Evolutionary conservation across 2,888 invertebrate species (phyloP), one percentile per base, ranked within the genome.

Genomic region (Nomada goodeniana): DNA sequence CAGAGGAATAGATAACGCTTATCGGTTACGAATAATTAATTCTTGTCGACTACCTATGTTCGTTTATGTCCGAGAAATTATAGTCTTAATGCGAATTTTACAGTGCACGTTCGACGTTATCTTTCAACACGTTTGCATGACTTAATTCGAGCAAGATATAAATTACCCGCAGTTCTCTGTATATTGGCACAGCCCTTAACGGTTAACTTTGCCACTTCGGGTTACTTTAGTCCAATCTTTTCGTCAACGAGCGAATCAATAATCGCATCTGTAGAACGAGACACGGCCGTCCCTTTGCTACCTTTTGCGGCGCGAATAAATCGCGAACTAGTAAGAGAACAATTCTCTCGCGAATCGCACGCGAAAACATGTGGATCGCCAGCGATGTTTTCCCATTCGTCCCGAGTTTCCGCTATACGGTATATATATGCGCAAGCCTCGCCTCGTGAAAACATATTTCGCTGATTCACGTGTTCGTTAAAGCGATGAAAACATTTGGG

Each of bases 401-500:
- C 42, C 42, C 11, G 36, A n/a, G n/a, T 67, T 36, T 26, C 42
- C 52, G 72, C 23, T 26, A 26, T 29, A 36, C 7, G 36, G 36
- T 75, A 71, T 67, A 71, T 67, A 36, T 29, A 60, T 55, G 44
- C 59, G 26, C 63, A 57, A 59, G 23, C 2, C 20, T 44, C 42
- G 53, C 2, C 63, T 60, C 61, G 44, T 47, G 50, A 59, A 74
- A 80, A 71, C 15, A 71, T 80, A n/a, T 84, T 80, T 80, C 71
- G 85, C 79, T 82, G 85, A 84, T 80, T 84, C 82, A 79, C 74
- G 53, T 57, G 72, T 82, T 79, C 77, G 82, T 82, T 77, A 84
- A 82, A 78, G 78, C 80, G 78, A 84, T 82, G 79, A 82, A 84
- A 84, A 84, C 73, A 82, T 85, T 76, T 80, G 84, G 85, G 84